Percentiles rank a stretch among this genome's conserved stretches.
phyloP scores from a whole-genome alignment of 2,888 invertebrate genomes.

The Crossocerus cetratus region DNA sequence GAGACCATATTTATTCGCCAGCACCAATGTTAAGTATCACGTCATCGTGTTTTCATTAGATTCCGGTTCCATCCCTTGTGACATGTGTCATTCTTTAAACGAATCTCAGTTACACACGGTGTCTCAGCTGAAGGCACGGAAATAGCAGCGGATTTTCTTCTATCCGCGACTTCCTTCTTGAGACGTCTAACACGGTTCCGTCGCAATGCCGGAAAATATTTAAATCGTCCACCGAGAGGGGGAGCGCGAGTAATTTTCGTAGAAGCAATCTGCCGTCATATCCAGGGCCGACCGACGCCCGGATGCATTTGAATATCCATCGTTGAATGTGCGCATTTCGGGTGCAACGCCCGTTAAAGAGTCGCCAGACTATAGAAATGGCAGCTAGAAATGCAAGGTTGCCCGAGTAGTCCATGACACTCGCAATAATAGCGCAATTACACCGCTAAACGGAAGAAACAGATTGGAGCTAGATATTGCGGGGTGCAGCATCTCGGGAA shows the following conservation, averaged over 20 bases:
- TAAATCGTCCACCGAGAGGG: no score
- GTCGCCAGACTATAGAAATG: slow-evolving; percentile 40
- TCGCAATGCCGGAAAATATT: no score
- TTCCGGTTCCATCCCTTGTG: slow-evolving; percentile 12
- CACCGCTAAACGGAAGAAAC: slow-evolving; percentile 58
- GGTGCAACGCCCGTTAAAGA: slow-evolving; percentile 26
- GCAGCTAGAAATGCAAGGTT: slow-evolving; percentile 35
- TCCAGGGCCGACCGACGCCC: no score
- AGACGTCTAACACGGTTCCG: no score
- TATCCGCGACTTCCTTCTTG: no score
- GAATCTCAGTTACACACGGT: background rate
- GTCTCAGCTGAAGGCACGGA: no score
- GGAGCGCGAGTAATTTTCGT: background rate
- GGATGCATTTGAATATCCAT: background rate
- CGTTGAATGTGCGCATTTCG: background rate
- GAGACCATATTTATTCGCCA: no score
- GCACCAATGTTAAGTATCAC: background rate
- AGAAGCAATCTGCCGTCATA: no score
- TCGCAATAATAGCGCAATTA: slow-evolving; percentile 62
- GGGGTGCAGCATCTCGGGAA: slow-evolving; percentile 14
- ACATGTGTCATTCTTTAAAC: background rate
- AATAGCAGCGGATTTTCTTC: no score
- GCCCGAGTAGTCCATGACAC: slow-evolving; percentile 19
- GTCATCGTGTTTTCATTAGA: slow-evolving; percentile 36
- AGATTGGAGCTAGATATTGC: slow-evolving; percentile 58